Evolutionary conservation across 2,113 vertebrate genomes (phyloP), one percentile per base, ranked within the genome.

Genomic region (Zosterops lateralis): DNA sequence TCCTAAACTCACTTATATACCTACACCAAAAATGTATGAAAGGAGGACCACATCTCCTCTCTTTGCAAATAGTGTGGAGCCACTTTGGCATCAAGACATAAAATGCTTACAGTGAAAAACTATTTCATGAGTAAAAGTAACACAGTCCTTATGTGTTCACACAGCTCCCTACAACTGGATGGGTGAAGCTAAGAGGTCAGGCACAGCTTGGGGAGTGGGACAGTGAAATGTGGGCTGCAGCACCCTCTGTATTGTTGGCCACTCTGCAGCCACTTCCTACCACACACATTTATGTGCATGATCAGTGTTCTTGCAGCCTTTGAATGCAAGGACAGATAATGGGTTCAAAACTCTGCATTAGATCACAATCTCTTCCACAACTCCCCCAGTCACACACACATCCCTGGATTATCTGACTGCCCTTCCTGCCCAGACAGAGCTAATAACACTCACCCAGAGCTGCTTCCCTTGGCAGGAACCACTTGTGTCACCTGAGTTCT

Each of bases 281-380:
- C 77, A 60, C 50, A 75, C 2, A 3, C 45, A 31, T 77, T 80
- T 40, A 54, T 45, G 10, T 56, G 61, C 40, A 45, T 17, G 18
- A 58, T 73, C 38, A 73, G 48, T 64, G 84, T 50, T 84, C 36
- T 71, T 73, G 45, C 53, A 87, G 68, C 42, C 64, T 87, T 56
- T 70, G 88, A 86, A 72, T 56, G 53, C 6, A n/a, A n/a, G 62
- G 64, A 67, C 38, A 88, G 87, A 83, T 13, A 91, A 92, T 9
- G 44, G 92, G 45, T 60, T 92, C 70, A 61, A 86, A 91, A n/a
- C 32, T 86, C 79, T 89, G 61, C 36, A 24, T 87, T 78, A 86
- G 90, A 79, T 48, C 21, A 42, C 42, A n/a, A 48, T 38, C 25
- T 74, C 25, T 71, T 50, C 73, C 40, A 57, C 16, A 26, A 36